phyloP scores from a whole-genome alignment of 2,888 invertebrate species.

The Drosophila lacicola region DNA sequence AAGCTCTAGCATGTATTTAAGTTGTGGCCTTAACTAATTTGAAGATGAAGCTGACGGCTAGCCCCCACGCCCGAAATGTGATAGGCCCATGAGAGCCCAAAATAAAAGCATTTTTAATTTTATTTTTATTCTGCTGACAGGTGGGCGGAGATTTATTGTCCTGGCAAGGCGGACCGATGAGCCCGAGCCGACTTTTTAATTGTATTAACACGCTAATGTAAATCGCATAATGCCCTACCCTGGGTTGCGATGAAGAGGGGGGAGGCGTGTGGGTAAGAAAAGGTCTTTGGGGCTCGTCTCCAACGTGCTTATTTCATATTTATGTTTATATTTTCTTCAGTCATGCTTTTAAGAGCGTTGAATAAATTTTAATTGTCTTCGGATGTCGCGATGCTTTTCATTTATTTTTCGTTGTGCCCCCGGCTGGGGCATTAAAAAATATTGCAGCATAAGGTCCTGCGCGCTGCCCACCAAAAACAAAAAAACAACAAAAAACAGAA shows the following conservation, averaged over 20 bases:
- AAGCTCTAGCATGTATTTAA: slow-evolving; percentile 6
- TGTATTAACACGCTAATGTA: slow-evolving; percentile 80
- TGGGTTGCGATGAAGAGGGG: no score
- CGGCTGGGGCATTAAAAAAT: slow-evolving; percentile 73
- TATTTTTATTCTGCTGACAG: slow-evolving; percentile 46
- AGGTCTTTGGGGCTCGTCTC: slow-evolving; percentile 18
- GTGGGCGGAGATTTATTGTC: slow-evolving; percentile 61
- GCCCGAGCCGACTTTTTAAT: slow-evolving; percentile 73
- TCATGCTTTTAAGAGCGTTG: slow-evolving; percentile 64
- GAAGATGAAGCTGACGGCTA: neutral
- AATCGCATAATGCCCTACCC: slow-evolving; percentile 66
- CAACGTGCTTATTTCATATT: slow-evolving; percentile 72
- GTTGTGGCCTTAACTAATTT: slow-evolving; percentile 17
- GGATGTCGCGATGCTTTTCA: slow-evolving; percentile 61
- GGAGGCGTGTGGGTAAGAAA: no score
- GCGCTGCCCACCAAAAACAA: slow-evolving; percentile 3
- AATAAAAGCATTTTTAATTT: slow-evolving; percentile 75
- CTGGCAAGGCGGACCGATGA: slow-evolving; percentile 22
- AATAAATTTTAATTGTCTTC: slow-evolving; percentile 80
- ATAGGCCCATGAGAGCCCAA: slow-evolving; percentile 20
- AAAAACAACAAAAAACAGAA: slow-evolving; percentile 14
- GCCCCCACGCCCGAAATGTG: neutral
- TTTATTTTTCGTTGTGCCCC: slow-evolving; percentile 45
- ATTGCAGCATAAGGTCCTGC: slow-evolving; percentile 45
- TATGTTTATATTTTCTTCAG: slow-evolving; percentile 64